Evolutionary conservation across 2,113 vertebrate species (phyloP).

Genomic region (Marmota monax): DNA sequence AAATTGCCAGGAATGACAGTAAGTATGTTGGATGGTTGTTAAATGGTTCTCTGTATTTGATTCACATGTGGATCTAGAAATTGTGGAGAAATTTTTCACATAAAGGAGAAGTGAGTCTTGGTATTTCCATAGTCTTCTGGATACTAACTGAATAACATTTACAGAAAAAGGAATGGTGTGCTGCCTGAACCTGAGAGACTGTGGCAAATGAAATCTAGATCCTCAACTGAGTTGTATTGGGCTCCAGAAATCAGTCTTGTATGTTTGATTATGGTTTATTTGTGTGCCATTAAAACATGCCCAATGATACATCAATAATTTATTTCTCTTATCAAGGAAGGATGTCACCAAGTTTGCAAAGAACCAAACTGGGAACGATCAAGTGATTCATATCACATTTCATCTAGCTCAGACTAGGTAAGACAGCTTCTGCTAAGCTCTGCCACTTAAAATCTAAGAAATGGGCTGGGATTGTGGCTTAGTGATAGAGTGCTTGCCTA

Average conservation of each 20-base stretch:
- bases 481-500: no score
- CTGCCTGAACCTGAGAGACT: background rate
- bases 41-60: constrained; percentile 37
- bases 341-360: background rate
- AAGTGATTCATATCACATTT: background rate
- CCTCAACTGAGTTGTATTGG: background rate
- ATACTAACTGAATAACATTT: background rate
- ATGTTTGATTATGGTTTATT: background rate
- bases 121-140: background rate
- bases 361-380: background rate
- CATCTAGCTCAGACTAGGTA: background rate
- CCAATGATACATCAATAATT: background rate
- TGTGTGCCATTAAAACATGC: background rate
- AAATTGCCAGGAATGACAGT: background rate
- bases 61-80: background rate
- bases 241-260: background rate
- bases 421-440: background rate
- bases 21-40: background rate
- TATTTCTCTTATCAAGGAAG: background rate
- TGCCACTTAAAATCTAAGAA: background rate
- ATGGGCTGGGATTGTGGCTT: no score
- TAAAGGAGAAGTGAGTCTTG: background rate
- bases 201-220: background rate
- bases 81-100: background rate
- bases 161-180: background rate